A percentile compares a stretch with the other conserved stretches of the same genome.
These are phyloP conservation scores for Apocheima hispidaria DNA, from an alignment of 2,888 invertebrate species.

Conservation along the genomic window DNA sequence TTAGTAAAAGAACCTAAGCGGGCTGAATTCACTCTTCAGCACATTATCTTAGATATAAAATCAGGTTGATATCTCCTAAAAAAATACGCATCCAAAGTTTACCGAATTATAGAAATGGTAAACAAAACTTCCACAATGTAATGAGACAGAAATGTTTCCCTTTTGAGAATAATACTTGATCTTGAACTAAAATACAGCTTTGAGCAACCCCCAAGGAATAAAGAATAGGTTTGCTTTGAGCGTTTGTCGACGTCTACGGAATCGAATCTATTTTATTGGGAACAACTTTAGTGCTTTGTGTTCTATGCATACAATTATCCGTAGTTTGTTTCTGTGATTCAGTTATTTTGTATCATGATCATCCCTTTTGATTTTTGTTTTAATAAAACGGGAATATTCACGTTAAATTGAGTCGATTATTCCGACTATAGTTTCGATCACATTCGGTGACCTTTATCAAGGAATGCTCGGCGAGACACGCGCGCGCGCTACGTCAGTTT, in stretches of 20 bases:
- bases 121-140: background rate
- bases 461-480: no score
- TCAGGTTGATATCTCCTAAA: background rate
- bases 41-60: no score
- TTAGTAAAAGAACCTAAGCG: no score
- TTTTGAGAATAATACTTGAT: constrained; percentile 10
- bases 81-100: background rate
- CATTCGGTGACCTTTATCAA: no score
- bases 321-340: constrained; percentile 6
- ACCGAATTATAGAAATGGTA: no score
- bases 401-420: no score
- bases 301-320: constrained; percentile 35
- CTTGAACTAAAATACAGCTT: constrained; percentile 21
- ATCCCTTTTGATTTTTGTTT: background rate
- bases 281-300: constrained; percentile 27
- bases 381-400: no score
- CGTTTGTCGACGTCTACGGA: constrained; percentile 27
- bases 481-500: no score
- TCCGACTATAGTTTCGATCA: no score
- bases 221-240: constrained; percentile 21
- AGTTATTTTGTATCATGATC: no score
- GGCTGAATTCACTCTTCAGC: no score
- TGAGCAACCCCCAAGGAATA: constrained; percentile 20
- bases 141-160: background rate
- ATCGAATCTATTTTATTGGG: constrained; percentile 31